Base-by-base conservation (phyloP, 2,113 vertebrate genomes). In the Apaloderma vittatum region DNA sequence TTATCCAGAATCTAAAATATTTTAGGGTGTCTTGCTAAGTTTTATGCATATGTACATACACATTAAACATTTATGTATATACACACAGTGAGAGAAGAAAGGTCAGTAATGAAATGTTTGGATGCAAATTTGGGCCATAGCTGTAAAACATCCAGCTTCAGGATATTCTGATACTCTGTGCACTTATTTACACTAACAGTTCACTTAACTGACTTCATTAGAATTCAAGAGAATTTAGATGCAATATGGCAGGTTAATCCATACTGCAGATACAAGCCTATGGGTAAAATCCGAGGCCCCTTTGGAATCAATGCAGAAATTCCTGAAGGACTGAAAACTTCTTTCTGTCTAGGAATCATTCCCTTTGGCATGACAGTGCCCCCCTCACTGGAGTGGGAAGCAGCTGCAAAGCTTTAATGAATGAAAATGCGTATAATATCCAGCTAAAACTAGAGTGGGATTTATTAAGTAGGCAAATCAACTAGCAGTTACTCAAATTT, bases 381-480 rank as follows among this genome's bases (percentile, higher is more conserved):
- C 93, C 90, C 82, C 79, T 95, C 58, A 93, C 72, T 90, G 74
- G 88, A 92, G 43, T 92, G 85, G 67, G 86, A 96, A 95, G 85
- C 88, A 95, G 82, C 93, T 95, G 82, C 67, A 95, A 77, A 92
- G 78, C 43, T 83, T 90, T 80, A 92, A 93, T 96, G 81, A 90
- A 93, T 92, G 85, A 86, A 77, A 90, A 96, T 80, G 34, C 83
- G 70, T 93, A 58, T 66, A 94, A 94, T 86, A 96, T 88, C 59
- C 67, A 80, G 37, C 78, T 95, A 97, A 95, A 96, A 92, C 78
- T 77, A 90, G 75, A 95, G 75, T 93, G 54, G 71, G 85, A 92
- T 93, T 96, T 96, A 94, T 80, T 80, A 95, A 95, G 92, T 57
- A 96, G 90, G 82, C 88, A 95, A 94, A 97, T 95, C 94, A 96